These are phyloP conservation scores for Neoseiulus cucumeris DNA, from an alignment of 1,140 invertebrate genomes.

Conservation along the genomic window DNA sequence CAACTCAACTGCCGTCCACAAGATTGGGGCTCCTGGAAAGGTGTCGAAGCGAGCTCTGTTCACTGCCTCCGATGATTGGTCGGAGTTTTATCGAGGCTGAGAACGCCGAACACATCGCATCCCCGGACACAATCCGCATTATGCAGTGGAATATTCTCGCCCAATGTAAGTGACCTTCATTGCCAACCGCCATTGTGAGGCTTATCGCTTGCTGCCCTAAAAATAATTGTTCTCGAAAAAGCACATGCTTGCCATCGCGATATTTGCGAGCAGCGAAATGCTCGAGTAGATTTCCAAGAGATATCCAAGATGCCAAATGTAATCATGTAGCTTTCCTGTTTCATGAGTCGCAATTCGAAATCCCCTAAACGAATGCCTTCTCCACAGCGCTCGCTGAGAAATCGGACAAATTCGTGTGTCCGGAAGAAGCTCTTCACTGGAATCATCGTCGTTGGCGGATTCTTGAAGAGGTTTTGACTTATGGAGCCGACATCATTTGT, in stretches of 20 bases:
- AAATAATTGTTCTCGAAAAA: not conserved
- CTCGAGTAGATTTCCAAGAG: no score
- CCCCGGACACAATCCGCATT: conserved; percentile 30
- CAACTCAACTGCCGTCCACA: conserved; percentile 18
- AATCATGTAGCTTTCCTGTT: no score
- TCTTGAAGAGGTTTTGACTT: conserved; percentile 46
- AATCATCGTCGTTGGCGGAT: conserved; percentile 41
- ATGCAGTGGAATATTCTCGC: conserved; percentile 56
- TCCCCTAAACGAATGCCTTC: no score
- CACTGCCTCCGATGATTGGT: conserved; percentile 29
- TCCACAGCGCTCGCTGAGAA: conserved; percentile 43
- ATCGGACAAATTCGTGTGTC: conserved; percentile 55
- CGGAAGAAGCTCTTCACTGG: conserved; percentile 47
- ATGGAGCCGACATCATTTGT: conserved; percentile 48
- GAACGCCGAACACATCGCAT: not conserved
- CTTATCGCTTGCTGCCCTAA: not conserved
- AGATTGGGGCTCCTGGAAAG: conserved; percentile 33
- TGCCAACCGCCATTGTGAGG: not conserved
- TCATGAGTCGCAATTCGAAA: no score
- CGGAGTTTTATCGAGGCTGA: conserved; percentile 22
- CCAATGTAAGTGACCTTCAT: conserved; percentile 38
- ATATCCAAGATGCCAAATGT: no score
- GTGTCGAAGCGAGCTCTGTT: conserved; percentile 31
- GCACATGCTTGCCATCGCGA: conserved; percentile 14
- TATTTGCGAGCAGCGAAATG: not conserved